Evolutionary conservation across 2,888 invertebrate genomes (phyloP), one percentile per base, ranked within the genome.

Genomic region (Ischnura elegans): DNA sequence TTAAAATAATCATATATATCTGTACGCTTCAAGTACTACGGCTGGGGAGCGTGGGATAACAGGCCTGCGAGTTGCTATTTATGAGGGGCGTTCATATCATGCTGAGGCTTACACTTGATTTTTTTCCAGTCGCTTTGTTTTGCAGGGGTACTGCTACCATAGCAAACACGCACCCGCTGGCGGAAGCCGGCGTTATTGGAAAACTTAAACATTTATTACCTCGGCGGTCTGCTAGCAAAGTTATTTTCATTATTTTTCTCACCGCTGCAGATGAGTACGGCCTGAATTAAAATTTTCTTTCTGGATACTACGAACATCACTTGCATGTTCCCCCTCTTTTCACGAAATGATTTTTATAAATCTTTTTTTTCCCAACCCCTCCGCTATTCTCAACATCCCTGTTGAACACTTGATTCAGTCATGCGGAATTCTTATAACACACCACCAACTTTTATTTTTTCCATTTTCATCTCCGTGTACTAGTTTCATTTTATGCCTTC

Each of bases 161-260:
- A 25, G 36, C 76, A 76, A 76, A 76, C 10, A 76, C 10, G 29
- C 36, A 36, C 10, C 16, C 29, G 10, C 76, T 76, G 29, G 13
- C 29, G 29, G 76, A 76, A 36, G 5, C 76, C 76, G 25, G 36
- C 25, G 76, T 13, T 36, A 76, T 76, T 51, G 51, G 66, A 76
- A 76, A 36, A 76, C 61, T n/a, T 76, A 13, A 61, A 36, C 76
- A 76, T 76, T 76, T 36, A 76, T 76, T 76, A 76, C 76, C 29
- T 5, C 36, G 76, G 36, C 13, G 76, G 36, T 29, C 8, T 76
- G 76, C 2, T 5, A 29, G 66, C 21, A 36, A 36, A 36, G 16
- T 3, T 25, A 25, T 25, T 61, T 2, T 3, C 6, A 25, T 25
- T 61, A 1, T 13, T 61, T 76, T 76, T 76, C 36, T 36, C 51